Percentiles rank a stretch among this genome's conserved stretches.
These are phyloP conservation scores for Diabrotica virgifera DNA, from an alignment of 1,140 invertebrate genomes.

Conservation along the genomic window DNA sequence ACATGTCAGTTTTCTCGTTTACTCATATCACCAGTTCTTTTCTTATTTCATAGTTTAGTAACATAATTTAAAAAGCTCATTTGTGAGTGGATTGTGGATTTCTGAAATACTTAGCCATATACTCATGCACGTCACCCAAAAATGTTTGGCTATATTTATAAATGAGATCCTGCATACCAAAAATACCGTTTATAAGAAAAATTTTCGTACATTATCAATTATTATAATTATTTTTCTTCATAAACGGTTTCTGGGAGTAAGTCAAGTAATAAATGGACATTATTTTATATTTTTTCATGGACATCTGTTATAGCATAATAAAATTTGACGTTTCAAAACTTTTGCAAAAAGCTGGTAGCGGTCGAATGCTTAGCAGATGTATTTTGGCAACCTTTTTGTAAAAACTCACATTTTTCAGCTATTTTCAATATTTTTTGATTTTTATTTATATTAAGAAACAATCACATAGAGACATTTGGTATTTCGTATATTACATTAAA, in stretches of 20 bases:
- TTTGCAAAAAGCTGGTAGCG: slow-evolving; percentile 5
- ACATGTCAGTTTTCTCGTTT: too few relatives aligned
- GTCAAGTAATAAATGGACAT: neutral
- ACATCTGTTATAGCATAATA: neutral
- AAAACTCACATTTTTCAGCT: neutral
- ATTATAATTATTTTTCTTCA: too few relatives aligned
- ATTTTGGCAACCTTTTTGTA: neutral
- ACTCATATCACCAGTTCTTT: too few relatives aligned
- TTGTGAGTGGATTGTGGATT: too few relatives aligned
- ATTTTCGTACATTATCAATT: neutral
- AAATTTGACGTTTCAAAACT: slow-evolving; percentile 3
- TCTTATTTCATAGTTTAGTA: too few relatives aligned
- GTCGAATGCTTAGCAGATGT: slow-evolving; percentile 23
- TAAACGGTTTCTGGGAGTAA: neutral
- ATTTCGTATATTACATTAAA: too few relatives aligned
- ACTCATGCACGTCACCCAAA: neutral
- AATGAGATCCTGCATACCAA: too few relatives aligned
- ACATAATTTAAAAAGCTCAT: too few relatives aligned
- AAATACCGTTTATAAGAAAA: neutral
- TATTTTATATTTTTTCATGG: neutral
- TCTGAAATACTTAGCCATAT: too few relatives aligned
- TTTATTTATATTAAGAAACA: too few relatives aligned
- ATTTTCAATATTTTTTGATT: too few relatives aligned
- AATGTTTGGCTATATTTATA: neutral
- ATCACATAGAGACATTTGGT: too few relatives aligned